Base-by-base conservation (phyloP, 2,113 vertebrate genomes). In the Arvicanthis niloticus region DNA sequence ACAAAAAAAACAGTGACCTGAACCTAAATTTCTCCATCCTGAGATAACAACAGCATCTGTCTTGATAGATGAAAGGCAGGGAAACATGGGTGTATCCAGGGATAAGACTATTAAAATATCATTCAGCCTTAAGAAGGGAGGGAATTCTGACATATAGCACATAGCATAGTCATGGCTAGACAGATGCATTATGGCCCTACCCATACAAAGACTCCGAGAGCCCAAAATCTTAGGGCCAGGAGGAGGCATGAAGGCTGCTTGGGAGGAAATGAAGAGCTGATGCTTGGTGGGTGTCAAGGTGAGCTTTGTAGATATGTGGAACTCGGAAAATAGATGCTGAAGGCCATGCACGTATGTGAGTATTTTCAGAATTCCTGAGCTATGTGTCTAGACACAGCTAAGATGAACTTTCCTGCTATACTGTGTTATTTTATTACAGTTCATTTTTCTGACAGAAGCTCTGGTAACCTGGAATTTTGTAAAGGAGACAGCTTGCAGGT, bases 171-270 rank as follows among this genome's bases (percentile, higher is more conserved):
- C 53, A 22, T 7, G 2, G 8, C 81, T 34, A 31, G 37, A 67
- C 42, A 51, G 0, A 22, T 2, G 4, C 11, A 0, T 21, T 7
- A 12, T 2, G 5, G 17, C 0, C 4, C 42, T 29, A 3, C 45
- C 5, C 58, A 3, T 0, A 8, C 0, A 34, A 7, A 26, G 29
- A 2, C 3, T 22, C 5, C 0, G 0, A 37, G 7, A 17, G 34
- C 40, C 40, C 51, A 7, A 3, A 11, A 10, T 26, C 75, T 12
- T 0, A 15, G 22, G 22, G 5, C 24, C 19, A 53, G 53, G 13
- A 8, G 5, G 75, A 11, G 5, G 45, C 0, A 6, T 0, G 2
- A 21, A 13, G 58, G n/a, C 6, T 5, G 24, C 19, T 2, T 24
- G 42, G 0, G 15, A 7, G 13, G 16, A 17, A 8, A 3, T 10